Conservation (phyloP, 1,140 invertebrate species). For the Bilobella aurantiaca region DNA sequence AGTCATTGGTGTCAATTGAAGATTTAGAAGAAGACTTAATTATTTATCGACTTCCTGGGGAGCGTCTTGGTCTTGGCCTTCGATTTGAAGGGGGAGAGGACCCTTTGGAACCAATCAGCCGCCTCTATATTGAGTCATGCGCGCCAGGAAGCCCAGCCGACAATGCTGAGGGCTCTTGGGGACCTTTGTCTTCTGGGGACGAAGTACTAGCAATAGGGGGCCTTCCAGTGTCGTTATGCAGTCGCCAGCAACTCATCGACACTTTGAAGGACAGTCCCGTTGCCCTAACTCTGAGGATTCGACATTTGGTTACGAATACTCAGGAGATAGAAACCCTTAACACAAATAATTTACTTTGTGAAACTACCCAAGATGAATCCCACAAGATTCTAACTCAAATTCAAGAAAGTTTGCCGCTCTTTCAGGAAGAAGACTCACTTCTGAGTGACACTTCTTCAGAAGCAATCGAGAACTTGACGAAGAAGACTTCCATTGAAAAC, state of each 20-base stretch:
- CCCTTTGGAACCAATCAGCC: conserved; percentile 52
- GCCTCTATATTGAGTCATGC: conserved; percentile 78
- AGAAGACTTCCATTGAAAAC: not conserved
- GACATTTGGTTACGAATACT: conserved; percentile 47
- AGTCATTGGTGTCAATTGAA: conserved; percentile 10
- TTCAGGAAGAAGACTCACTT: not conserved
- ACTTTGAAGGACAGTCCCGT: conserved; percentile 60
- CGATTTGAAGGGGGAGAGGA: conserved; percentile 65
- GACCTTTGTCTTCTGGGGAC: conserved; percentile 65
- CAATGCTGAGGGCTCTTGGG: conserved; percentile 65
- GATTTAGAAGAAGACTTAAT: conserved; percentile 48
- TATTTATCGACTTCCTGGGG: conserved; percentile 72
- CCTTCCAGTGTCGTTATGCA: conserved; percentile 60
- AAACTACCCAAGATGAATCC: not conserved
- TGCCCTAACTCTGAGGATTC: conserved; percentile 58
- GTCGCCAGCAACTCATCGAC: conserved; percentile 74
- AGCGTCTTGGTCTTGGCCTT: conserved; percentile 76
- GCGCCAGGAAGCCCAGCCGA: conserved; percentile 77
- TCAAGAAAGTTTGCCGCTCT: not conserved
- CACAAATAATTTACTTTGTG: not conserved
- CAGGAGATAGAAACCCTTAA: conserved; percentile 9
- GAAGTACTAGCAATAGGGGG: conserved; percentile 78
- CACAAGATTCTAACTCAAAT: not conserved
- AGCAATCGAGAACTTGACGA: not conserved
- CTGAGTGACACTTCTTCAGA: not conserved